Evolutionary conservation across 1,140 invertebrate genomes (phyloP), one percentile per base, ranked within the genome.

Genomic region (Heterodera carotae): DNA sequence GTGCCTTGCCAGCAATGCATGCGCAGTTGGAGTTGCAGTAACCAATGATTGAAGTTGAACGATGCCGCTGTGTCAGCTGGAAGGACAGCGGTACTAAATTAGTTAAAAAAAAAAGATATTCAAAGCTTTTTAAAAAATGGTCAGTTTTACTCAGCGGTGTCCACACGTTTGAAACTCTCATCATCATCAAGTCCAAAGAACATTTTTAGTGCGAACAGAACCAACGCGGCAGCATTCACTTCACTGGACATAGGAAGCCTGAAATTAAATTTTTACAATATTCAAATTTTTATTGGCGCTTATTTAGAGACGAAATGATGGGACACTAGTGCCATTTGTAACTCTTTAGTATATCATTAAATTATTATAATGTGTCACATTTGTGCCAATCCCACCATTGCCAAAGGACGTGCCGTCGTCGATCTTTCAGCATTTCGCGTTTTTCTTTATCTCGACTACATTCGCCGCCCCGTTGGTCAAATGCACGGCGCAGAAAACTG

Each of bases 141-240:
- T 39, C 36, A 39, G 36, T 39, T 39, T 39, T 39, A 39, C 36
- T 39, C 36, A 6, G 36, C 10, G 36, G 4, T 10, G 10, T 39
- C 36, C n/a, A 10, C 36, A 10, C 36, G 36, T 4, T 39, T 39
- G 36, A 6, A 6, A 10, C 36, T 39, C 4, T 39, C 36, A 4
- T 39, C 36, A 4, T 10, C 77, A 62, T 78, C 77, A 34, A 78
- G 64, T 27, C 77, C 77, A 77, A 78, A 78, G 39, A 78, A 78
- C 39, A 78, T 27, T 60, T 78, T 78, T 36, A 78, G 27, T 36
- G 77, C 60, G 39, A 78, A 77, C 53, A 78, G 69, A 31, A 77
- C 27, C 25, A 77, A 36, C 36, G 76, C 76, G 36, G 39, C 68
- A 29, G 75, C 75, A 34, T 76, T 76, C 60, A 76, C 71, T 75